Evolutionary conservation across 2,797 vertebrate species (phyloP), one percentile per base, ranked within the genome.

Genomic region (Pogoniulus pusillus): DNA sequence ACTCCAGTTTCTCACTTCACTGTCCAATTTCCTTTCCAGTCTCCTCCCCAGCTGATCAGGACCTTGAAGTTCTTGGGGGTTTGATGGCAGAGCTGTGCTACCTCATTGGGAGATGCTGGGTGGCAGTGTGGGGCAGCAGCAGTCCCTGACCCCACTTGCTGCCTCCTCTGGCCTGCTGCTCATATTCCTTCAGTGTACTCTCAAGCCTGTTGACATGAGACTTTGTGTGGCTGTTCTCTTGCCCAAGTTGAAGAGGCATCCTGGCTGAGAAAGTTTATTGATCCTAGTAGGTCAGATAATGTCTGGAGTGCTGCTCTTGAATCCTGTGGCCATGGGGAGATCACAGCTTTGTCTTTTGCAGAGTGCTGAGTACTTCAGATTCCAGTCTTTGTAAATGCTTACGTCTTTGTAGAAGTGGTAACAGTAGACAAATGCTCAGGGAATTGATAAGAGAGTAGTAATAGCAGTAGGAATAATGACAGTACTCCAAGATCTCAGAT

Each of bases 11-110:
- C 55, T 68, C 12, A 0, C 22, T 47, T 55, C 30, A 23, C 39
- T 3, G 0, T 19, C 51, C 0, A 1, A 3, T 39, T 39, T 43
- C 16, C 47, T 23, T 74, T 60, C 63, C 34, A 55, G 1, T 8
- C 63, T 26, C 27, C 41, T 20, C 9, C 55, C 29, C 37, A 37
- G 51, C 26, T 7, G n/a, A 15, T 11, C 12, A 7, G 26, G 26
- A 30, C 64, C 22, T 24, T 8, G 23, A 26, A 22, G 16, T 9
- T 3, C 7, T 6, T 45, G 13, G 4, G 37, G 10, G 32, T 23
- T 18, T 3, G 53, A 22, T 37, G 58, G 39, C 19, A 19, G 39
- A 32, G 74, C 69, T 20, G 63, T n/a, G 37, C n/a, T 20, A 34
- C 29, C 32, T 22, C 1, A 2, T 12, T 9, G 18, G 26, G 59